Evolutionary conservation across 2,113 vertebrate species (phyloP).

Genomic region (Mormoops blainvillei): DNA sequence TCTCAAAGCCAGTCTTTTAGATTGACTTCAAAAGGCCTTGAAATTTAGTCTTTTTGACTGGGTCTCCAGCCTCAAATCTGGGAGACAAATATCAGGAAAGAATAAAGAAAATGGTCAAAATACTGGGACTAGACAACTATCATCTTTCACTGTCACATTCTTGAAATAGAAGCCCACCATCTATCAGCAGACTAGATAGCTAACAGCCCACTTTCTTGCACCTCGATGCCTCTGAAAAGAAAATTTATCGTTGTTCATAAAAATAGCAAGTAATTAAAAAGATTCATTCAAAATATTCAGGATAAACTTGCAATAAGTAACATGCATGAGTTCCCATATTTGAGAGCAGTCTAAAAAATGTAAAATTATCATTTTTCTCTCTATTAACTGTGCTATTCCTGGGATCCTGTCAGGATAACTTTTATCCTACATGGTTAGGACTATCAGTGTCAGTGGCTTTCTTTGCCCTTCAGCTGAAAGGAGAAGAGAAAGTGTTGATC

Average conservation of each 20-base stretch:
- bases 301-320: not conserved
- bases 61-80: not conserved
- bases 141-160: constrained; percentile 30
- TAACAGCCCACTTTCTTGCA: constrained; percentile 19
- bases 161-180: constrained; percentile 20
- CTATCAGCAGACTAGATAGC: not conserved
- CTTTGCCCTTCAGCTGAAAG: not conserved
- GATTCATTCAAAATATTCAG: not conserved
- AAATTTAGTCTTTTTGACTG: constrained; percentile 47
- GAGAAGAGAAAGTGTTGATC: not conserved
- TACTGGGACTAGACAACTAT: not conserved
- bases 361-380: not conserved
- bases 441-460: not conserved
- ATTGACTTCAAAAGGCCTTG: not conserved
- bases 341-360: not conserved
- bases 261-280: constrained; percentile 34
- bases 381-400: not conserved
- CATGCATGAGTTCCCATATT: not conserved
- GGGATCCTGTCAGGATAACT: not conserved
- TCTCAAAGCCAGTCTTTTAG: constrained; percentile 21
- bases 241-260: not conserved
- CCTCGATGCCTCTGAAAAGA: not conserved
- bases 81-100: not conserved
- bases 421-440: not conserved
- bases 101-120: constrained; percentile 43